Conservation (phyloP, 2,888 invertebrate species). For the Adelognathus sp. region DNA sequence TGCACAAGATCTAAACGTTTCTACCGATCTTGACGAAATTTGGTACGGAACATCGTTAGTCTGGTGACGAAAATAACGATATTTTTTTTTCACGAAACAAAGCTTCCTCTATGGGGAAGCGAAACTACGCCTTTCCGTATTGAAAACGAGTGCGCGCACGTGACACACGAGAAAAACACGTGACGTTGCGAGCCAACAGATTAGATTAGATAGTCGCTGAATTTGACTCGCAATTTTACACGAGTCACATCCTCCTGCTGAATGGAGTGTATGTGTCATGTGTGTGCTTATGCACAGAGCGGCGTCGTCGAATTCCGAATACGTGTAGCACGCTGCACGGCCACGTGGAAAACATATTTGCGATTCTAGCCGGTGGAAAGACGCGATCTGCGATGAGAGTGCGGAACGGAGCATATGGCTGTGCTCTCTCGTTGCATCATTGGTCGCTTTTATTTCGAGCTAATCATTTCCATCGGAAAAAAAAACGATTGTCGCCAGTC, state of each 20-base stretch:
- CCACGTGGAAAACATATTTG: conserved; percentile 37
- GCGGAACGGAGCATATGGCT: not conserved
- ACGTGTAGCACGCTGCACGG: not conserved
- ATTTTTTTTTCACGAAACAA: not conserved
- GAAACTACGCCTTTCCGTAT: not conserved
- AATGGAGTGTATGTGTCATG: not conserved
- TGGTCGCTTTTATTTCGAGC: conserved; percentile 5
- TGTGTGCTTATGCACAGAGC: not conserved
- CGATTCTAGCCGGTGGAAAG: not conserved
- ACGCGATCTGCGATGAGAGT: not conserved
- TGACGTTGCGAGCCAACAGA: conserved; percentile 14
- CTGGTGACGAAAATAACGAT: not conserved
- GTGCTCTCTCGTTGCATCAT: conserved; percentile 26
- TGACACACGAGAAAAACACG: not conserved
- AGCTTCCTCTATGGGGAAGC: not conserved
- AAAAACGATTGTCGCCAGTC: not conserved
- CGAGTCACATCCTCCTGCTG: conserved; percentile 16
- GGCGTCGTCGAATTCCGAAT: not conserved
- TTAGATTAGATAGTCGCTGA: conserved; percentile 29
- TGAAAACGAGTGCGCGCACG: not conserved
- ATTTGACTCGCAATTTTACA: not conserved
- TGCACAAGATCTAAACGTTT: too few relatives aligned
- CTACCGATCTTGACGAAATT: too few relatives aligned
- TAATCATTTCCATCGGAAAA: not conserved
- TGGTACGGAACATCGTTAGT: too few relatives aligned